Conservation (phyloP, 2,113 vertebrate species). For the Eubucco bourcierii region DNA sequence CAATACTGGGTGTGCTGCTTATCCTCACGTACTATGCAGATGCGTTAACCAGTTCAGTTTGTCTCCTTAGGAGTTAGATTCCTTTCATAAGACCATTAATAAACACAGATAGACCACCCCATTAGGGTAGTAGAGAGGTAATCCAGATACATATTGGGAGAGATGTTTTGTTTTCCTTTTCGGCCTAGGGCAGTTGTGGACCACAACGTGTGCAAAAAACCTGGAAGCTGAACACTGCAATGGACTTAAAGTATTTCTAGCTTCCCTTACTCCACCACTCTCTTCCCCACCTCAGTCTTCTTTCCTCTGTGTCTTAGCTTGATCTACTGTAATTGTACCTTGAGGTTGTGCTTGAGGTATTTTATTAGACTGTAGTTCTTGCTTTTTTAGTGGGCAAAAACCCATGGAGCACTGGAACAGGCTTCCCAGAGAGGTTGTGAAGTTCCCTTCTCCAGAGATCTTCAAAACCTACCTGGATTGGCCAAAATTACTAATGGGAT, state of each 20-base stretch:
- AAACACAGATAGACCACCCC: not conserved
- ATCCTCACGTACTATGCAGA: not conserved
- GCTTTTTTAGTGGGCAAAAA: not conserved
- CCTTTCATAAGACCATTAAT: not conserved
- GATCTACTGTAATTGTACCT: not conserved
- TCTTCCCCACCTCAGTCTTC: not conserved
- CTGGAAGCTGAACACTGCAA: not conserved
- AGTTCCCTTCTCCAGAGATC: too few relatives aligned
- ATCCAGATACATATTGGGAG: not conserved
- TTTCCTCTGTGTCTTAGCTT: not conserved
- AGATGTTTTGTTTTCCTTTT: not conserved
- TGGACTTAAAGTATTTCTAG: not conserved
- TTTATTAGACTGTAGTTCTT: not conserved
- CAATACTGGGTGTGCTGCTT: not conserved
- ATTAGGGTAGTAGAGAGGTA: not conserved
- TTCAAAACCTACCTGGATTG: too few relatives aligned
- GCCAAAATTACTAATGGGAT: too few relatives aligned
- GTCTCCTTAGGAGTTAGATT: not conserved
- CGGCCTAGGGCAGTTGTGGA: not conserved
- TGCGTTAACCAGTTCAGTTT: not conserved
- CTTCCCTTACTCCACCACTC: not conserved
- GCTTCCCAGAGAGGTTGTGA: too few relatives aligned
- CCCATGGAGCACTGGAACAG: too few relatives aligned
- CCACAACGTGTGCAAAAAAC: not conserved
- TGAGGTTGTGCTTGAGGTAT: not conserved